Evolutionary conservation across 2,797 vertebrate genomes (phyloP).

Genomic region (Eremophila alpestris): DNA sequence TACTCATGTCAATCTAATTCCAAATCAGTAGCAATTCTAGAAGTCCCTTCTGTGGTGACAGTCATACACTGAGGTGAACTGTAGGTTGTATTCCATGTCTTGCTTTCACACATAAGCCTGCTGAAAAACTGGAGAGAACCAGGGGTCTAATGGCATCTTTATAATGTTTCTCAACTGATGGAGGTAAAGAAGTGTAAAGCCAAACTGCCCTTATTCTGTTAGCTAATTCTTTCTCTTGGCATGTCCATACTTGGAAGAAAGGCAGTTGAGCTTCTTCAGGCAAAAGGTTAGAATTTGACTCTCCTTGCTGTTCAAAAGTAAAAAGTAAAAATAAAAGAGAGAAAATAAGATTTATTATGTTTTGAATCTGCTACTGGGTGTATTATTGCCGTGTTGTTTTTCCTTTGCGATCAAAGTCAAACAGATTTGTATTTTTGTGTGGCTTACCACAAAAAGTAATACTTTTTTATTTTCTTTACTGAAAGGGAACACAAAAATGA

Average conservation of each 20-base stretch:
- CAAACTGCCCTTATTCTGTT: not conserved
- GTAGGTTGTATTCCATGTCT: not conserved
- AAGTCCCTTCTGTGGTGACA: not conserved
- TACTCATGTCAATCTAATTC: not conserved
- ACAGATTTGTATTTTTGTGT: slow-evolving; percentile 28
- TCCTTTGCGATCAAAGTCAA: slow-evolving; percentile 16
- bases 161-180: not conserved
- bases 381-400: not conserved
- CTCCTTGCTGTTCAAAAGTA: slow-evolving; percentile 27
- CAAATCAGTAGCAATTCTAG: not conserved
- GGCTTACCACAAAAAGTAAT: slow-evolving; percentile 27
- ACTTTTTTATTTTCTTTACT: slow-evolving; percentile 42
- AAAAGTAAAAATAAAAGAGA: slow-evolving; percentile 17
- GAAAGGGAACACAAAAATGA: slow-evolving; percentile 30
- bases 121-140: not conserved
- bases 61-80: not conserved
- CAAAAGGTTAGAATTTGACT: slow-evolving; percentile 31
- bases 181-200: not conserved
- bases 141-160: not conserved
- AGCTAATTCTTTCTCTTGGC: not conserved
- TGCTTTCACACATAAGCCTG: not conserved
- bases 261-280: not conserved
- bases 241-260: not conserved
- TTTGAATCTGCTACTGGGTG: slow-evolving; percentile 41
- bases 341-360: slow-evolving; percentile 42